These are phyloP conservation scores for Oncorhynchus keta DNA, from an alignment of 2,113 vertebrate species.

Conservation along the genomic window DNA sequence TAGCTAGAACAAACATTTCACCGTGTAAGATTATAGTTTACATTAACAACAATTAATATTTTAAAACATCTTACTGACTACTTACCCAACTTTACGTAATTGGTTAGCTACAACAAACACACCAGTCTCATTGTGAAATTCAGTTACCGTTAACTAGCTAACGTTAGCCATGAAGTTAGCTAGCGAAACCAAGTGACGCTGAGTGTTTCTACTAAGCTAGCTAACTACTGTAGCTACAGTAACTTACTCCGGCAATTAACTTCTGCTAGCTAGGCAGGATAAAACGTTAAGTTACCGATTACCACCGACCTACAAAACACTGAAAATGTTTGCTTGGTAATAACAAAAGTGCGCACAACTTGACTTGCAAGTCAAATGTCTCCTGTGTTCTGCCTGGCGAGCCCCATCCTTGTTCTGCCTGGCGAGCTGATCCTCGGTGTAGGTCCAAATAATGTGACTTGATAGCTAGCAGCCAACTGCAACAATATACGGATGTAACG, in stretches of 20 bases:
- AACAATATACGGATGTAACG: conserved; percentile 24
- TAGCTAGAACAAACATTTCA: not conserved
- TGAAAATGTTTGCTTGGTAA: not conserved
- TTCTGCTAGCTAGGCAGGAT: not conserved
- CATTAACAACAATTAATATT: not conserved
- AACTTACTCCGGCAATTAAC: not conserved
- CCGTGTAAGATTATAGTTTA: not conserved
- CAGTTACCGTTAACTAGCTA: not conserved
- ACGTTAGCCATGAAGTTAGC: not conserved
- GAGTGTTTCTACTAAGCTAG: not conserved
- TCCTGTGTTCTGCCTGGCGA: conserved; percentile 49
- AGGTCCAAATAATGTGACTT: not conserved
- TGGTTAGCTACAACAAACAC: not conserved
- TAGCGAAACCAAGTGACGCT: not conserved
- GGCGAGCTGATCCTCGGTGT: conserved; percentile 56
- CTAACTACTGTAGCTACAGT: not conserved
- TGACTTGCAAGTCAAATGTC: conserved; percentile 26
- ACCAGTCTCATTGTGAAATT: too few species aligned
- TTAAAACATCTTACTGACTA: not conserved
- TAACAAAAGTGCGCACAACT: conserved; percentile 1
- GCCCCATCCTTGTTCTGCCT: conserved; percentile 47
- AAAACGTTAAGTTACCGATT: not conserved
- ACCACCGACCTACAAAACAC: not conserved
- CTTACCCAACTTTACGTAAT: not conserved
- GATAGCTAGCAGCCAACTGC: too few species aligned